Conservation (phyloP, 2,113 vertebrate genomes). For the Ammodramus savannarum region DNA sequence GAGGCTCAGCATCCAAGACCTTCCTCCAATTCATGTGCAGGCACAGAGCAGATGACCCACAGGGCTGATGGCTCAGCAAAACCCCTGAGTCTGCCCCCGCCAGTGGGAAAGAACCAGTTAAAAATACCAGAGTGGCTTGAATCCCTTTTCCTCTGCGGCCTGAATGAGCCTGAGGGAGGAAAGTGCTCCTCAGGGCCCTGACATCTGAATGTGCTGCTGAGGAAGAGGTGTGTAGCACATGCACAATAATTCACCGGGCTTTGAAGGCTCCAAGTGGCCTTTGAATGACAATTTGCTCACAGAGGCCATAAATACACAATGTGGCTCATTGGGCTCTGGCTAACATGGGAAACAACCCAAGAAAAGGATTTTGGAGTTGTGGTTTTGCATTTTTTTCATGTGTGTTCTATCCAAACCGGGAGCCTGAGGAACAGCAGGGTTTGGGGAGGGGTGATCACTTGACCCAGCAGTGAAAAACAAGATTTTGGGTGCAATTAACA, state of each 20-base stretch:
- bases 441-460: background rate
- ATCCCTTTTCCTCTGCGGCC: constrained; percentile 19
- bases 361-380: background rate
- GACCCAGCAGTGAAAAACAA: background rate
- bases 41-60: background rate
- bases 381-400: background rate
- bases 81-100: background rate
- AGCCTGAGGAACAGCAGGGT: background rate
- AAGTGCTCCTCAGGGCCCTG: constrained; percentile 63
- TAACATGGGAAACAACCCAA: constrained; percentile 47
- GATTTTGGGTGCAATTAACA: background rate
- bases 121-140: constrained; percentile 8
- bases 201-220: constrained; percentile 63
- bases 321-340: background rate
- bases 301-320: background rate
- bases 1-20: background rate
- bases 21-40: background rate
- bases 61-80: background rate
- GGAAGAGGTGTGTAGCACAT: constrained; percentile 67
- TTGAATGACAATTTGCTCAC: constrained; percentile 36
- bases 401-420: background rate
- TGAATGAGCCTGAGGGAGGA: constrained; percentile 58
- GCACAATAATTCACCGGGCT: background rate
- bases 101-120: background rate
- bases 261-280: constrained; percentile 36